A percentile compares a stretch with the other conserved stretches of the same genome.
Evolutionary conservation across 2,113 vertebrate genomes (phyloP).

Genomic region (Campylomormyrus numenius): DNA sequence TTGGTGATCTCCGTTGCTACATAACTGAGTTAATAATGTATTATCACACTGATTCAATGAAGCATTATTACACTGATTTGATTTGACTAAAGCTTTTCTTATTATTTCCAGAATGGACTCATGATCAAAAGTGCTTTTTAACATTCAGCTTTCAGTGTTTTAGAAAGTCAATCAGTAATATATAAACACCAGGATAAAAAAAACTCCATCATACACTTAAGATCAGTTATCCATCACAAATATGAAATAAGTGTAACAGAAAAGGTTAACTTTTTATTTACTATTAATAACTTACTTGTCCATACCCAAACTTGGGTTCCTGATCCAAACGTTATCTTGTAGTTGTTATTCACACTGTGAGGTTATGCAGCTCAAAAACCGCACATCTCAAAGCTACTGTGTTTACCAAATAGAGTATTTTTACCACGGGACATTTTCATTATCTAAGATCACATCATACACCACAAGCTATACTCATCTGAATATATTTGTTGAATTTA

Average conservation of each 20-base stretch:
- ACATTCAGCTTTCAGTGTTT: background rate
- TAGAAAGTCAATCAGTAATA: background rate
- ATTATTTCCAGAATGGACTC: background rate
- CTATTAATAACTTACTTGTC: conserved; percentile 1
- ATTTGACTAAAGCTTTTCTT: conserved; percentile 4
- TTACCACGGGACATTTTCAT: background rate
- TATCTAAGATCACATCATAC: background rate
- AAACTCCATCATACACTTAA: background rate
- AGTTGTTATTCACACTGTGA: conserved; percentile 13
- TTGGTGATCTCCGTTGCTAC: background rate
- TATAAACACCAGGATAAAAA: background rate
- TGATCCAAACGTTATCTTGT: conserved; percentile 4
- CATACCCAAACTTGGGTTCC: conserved; percentile 14
- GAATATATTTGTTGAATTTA: background rate
- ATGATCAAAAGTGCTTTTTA: background rate
- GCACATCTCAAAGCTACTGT: background rate
- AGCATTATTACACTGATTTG: conserved; percentile 20
- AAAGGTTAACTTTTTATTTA: background rate
- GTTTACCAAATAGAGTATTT: background rate
- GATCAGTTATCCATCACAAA: background rate
- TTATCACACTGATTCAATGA: background rate
- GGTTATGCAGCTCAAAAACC: background rate
- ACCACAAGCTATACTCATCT: background rate
- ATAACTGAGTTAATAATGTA: background rate
- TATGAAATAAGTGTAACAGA: background rate